A percentile compares a stretch with the other conserved stretches of the same genome.
phyloP scores from a whole-genome alignment of 2,797 vertebrate genomes.

The Pampus argenteus region DNA sequence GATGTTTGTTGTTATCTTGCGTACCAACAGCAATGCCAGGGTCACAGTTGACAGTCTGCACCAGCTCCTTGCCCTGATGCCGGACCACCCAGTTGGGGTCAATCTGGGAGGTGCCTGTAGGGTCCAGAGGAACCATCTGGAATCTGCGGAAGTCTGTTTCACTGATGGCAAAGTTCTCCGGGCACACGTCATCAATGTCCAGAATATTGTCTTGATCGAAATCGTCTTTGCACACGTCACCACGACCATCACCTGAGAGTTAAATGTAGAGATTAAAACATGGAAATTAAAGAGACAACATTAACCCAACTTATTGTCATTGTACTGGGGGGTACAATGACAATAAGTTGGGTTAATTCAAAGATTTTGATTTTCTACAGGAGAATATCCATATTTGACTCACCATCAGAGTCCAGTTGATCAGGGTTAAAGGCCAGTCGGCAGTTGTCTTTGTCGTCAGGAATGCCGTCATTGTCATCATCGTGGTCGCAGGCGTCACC shows the following conservation, averaged over 20 bases:
- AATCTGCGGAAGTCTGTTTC: slow-evolving; percentile 98
- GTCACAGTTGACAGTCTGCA: slow-evolving; percentile 99
- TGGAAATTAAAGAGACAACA: slow-evolving; percentile 1
- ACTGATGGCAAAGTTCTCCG: slow-evolving; percentile 96
- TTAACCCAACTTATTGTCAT: too few relatives aligned
- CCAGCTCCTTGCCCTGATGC: slow-evolving; percentile 98
- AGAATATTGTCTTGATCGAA: slow-evolving; percentile 95
- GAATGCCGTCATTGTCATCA: slow-evolving; percentile 97
- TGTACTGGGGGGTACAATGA: too few relatives aligned
- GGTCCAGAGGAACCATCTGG: slow-evolving; percentile 99
- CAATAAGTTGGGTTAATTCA: too few relatives aligned
- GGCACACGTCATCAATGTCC: slow-evolving; percentile 95
- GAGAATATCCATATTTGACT: slow-evolving; percentile 55
- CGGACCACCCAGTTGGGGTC: slow-evolving; percentile 99
- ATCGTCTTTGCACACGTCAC: slow-evolving; percentile 96
- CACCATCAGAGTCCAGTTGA: slow-evolving; percentile 95
- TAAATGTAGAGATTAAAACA: slow-evolving; percentile 27
- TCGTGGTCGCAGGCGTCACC: slow-evolving; percentile 98
- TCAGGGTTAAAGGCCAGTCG: slow-evolving; percentile 94
- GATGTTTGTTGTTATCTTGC: slow-evolving; percentile 41
- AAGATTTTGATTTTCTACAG: too few relatives aligned
- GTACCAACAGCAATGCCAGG: slow-evolving; percentile 97
- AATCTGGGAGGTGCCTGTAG: slow-evolving; percentile 97
- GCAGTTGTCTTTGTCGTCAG: slow-evolving; percentile 98
- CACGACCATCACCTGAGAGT: slow-evolving; percentile 92